These are phyloP conservation scores for Harpalus rufipes DNA, from an alignment of 2,888 invertebrate genomes.

Conservation along the genomic window DNA sequence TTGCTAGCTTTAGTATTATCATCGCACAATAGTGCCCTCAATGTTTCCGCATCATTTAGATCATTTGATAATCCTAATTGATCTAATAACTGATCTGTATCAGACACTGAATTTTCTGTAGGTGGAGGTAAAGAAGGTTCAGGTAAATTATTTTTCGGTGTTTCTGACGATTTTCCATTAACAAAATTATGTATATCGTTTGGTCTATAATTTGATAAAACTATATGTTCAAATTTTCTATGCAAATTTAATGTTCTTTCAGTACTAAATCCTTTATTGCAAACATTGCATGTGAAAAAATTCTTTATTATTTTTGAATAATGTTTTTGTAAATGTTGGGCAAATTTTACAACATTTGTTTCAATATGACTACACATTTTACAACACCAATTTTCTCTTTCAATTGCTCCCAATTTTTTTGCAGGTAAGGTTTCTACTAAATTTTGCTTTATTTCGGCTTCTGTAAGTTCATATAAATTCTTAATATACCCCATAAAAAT, in stretches of 20 bases:
- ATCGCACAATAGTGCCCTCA: constrained; percentile 65
- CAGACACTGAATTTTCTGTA: constrained; percentile 41
- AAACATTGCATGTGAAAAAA: constrained; percentile 74
- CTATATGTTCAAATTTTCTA: constrained; percentile 20
- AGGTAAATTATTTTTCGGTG: constrained; percentile 11
- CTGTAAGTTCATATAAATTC: constrained; percentile 67
- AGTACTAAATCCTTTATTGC: constrained; percentile 72
- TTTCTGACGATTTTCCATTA: constrained; percentile 25
- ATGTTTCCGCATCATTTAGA: constrained; percentile 62
- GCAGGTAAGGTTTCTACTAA: constrained; percentile 72
- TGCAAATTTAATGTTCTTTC: constrained; percentile 47
- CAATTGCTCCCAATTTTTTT: constrained; percentile 72
- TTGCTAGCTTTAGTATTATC: constrained; percentile 64
- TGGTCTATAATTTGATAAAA: constrained; percentile 16
- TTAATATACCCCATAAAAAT: not conserved
- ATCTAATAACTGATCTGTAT: constrained; percentile 48
- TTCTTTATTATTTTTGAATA: constrained; percentile 72
- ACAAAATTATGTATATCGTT: constrained; percentile 15
- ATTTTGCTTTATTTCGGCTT: constrained; percentile 70
- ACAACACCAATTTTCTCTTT: constrained; percentile 76
- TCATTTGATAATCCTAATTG: constrained; percentile 49
- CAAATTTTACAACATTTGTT: constrained; percentile 75
- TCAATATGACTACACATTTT: constrained; percentile 76
- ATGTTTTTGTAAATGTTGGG: constrained; percentile 76
- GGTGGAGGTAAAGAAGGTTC: constrained; percentile 33